Conservation (phyloP, 2,888 invertebrate genomes). For the Drosophila vallismaia region DNA sequence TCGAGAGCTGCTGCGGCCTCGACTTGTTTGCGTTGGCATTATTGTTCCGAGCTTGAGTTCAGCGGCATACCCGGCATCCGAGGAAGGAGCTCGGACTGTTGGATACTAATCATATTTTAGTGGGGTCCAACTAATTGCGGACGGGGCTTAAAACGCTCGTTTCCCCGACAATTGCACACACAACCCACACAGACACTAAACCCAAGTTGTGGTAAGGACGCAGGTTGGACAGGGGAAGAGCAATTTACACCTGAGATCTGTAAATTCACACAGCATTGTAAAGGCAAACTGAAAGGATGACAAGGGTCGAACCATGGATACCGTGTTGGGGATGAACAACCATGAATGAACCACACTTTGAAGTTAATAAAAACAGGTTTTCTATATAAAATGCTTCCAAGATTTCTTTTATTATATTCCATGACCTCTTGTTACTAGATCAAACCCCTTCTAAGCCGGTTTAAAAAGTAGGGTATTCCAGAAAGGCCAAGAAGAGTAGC, state of each 20-base stretch:
- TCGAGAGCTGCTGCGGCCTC: constrained; percentile 7
- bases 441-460: not conserved
- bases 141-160: constrained; percentile 28
- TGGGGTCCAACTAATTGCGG: constrained; percentile 65
- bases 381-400: too few relatives aligned
- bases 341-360: too few relatives aligned
- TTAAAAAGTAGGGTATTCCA: constrained; percentile 24
- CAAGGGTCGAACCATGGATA: constrained; percentile 36
- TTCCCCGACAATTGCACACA: constrained; percentile 28
- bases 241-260: constrained; percentile 72
- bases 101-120: constrained; percentile 74
- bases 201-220: constrained; percentile 25
- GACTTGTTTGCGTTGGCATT: constrained; percentile 15
- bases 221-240: constrained; percentile 32
- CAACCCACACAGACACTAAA: constrained; percentile 13
- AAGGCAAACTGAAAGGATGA: not conserved
- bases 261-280: constrained; percentile 57
- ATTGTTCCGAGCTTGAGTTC: constrained; percentile 27
- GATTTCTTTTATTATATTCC: too few relatives aligned
- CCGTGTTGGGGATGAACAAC: constrained; percentile 7
- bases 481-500: constrained; percentile 23
- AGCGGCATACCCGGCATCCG: constrained; percentile 17
- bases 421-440: not conserved
- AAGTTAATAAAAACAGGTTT: too few relatives aligned
- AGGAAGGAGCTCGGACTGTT: constrained; percentile 2